Evolutionary conservation across 2,797 vertebrate species (phyloP).

Genomic region (Mormyrops boulengeri): DNA sequence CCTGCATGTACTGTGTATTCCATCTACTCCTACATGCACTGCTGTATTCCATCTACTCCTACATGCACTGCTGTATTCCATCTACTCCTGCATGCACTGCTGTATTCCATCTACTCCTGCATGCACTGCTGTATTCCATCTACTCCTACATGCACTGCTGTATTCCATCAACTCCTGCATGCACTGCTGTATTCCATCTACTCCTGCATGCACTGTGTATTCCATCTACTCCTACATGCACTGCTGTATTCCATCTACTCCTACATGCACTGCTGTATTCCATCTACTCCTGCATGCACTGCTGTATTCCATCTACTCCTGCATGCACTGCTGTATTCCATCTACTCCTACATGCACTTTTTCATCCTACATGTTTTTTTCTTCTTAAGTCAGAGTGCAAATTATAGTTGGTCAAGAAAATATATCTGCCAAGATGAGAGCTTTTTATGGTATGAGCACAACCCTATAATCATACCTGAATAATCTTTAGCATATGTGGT

Average conservation of each 20-base stretch:
- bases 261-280: not conserved
- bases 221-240: not conserved
- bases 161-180: not conserved
- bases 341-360: not conserved
- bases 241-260: not conserved
- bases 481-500: conserved; percentile 4
- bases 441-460: conserved; percentile 1
- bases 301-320: not conserved
- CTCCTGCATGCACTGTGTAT: not conserved
- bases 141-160: not conserved
- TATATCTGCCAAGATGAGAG: not conserved
- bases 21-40: not conserved
- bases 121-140: not conserved
- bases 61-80: not conserved
- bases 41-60: not conserved
- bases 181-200: not conserved
- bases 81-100: not conserved
- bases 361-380: not conserved
- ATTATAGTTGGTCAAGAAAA: conserved; percentile 7
- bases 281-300: not conserved
- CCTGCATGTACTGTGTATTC: too few species aligned
- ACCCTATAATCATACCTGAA: conserved; percentile 4
- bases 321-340: not conserved
- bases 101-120: not conserved
- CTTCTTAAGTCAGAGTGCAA: not conserved